Base-by-base conservation (phyloP, 2,888 invertebrate genomes). In the Colostygia pectinataria region DNA sequence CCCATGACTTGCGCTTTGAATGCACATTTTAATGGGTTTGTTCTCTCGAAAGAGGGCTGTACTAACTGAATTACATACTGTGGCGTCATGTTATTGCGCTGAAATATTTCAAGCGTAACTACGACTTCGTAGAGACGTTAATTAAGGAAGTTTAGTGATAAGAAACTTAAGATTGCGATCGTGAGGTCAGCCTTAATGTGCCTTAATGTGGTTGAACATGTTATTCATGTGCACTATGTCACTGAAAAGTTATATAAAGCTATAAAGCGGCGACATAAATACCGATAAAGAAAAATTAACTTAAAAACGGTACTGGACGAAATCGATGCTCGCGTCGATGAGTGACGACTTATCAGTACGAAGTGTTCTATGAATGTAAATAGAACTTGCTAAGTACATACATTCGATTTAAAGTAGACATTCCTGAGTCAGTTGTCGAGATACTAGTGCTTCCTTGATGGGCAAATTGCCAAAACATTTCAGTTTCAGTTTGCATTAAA, bases 1-100 rank as follows among this genome's bases (percentile, higher is more conserved):
- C 80, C 85, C 78, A 71, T 86, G 83, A 86, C 84, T 87, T 85
- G 86, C 83, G 78, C 76, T 85, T 84, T 77, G 75, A 77, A 80
- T 83, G 82, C 82, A 83, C 77, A 78, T 80, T 85, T 81, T 85
- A 83, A 82, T 83, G 74, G 78, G 74, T 70, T 75, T 79, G 74
- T 77, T 69, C 66, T 76, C 66, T 63, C 62, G 64, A 66, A 71
- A 67, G 61, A 62, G 55, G 55, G 43, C 53, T 53, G 57, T 65
- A 64, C 58, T 65, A 65, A 57, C 52, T 46, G 29, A 42, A 46
- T 46, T 4, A 34, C 10, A 34, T 10, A 28, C 52, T 52, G 46
- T 52, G 52, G 24, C 20, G 25, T 23, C 14, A 32, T 70, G 66
- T 75, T 76, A 75, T 74, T 72, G 70, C 66, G 66, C 63, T 63